Base-by-base conservation (phyloP, 2,113 vertebrate species). In the Butorides virescens region DNA sequence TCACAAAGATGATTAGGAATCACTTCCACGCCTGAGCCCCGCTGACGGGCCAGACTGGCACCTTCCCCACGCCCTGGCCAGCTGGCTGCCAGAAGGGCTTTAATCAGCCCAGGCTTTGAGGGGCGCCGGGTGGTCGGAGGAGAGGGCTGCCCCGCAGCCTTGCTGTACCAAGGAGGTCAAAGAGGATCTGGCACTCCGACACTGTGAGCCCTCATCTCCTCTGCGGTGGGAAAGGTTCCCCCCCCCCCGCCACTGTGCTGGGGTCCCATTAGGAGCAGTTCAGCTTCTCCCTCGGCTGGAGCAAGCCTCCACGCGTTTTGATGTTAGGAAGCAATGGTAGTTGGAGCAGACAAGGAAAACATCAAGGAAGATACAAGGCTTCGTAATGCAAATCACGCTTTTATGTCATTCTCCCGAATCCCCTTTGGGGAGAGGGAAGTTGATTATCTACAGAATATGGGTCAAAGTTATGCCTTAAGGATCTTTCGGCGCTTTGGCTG, bases 381-480 rank as follows among this genome's bases (percentile, higher is more conserved):
- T 92, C 92, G 5, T 81, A 92, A 98, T 97, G 96, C 92, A 96
- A 97, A 96, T 96, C 68, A 61, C 1, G 42, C 90, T 97, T 97
- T 97, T 90, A 94, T 95, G 87, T 90, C 91, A 91, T 91, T 95
- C 71, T 91, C 77, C n/a, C 5, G 5, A 90, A 89, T 93, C 79
- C 82, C 95, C 93, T 87, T 8, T 47, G 58, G 93, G 88, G 75
- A 92, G 37, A 96, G 37, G 52, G 72, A 97, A 95, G 92, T 95
- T 94, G 93, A 96, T 96, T 96, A 95, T 95, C 88, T 92, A 73
- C 91, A 95, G 91, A 96, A 96, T 97, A 91, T 97, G 80, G 97
- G 94, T 96, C 97, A 97, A 85, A 96, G 85, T 81, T 90, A 90
- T 95, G 93, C 95, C 96, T 97, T 88, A 96, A 95, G 94, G 89